phyloP scores from a whole-genome alignment of 2,888 invertebrate species.

The Rutpela maculata region DNA sequence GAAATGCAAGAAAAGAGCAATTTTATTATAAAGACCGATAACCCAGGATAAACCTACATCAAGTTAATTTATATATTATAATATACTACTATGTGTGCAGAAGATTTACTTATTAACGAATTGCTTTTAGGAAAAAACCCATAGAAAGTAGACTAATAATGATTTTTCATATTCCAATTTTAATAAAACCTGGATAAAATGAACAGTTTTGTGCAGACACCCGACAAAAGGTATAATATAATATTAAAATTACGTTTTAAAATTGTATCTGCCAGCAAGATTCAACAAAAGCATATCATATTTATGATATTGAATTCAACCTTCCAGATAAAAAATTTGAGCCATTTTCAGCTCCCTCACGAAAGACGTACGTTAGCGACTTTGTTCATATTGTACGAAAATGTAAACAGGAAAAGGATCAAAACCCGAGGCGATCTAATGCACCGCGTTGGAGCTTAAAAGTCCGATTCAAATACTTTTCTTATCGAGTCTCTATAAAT shows the following conservation, averaged over 20 bases:
- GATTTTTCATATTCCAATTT: not conserved
- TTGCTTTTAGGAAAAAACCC: no score
- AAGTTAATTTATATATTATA: no score
- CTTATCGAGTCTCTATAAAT: not conserved
- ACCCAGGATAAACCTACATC: no score
- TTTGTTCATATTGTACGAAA: not conserved
- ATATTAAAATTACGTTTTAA: not conserved
- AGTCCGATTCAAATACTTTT: conserved; percentile 1
- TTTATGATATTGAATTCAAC: not conserved
- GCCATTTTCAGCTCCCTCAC: not conserved
- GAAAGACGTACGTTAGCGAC: not conserved
- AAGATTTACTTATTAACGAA: no score
- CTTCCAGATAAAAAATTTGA: not conserved
- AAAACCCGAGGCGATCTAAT: not conserved
- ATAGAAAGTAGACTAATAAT: no score
- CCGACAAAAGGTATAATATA: not conserved
- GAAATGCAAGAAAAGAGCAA: no score
- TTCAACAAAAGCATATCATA: conserved; percentile 1
- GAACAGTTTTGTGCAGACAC: conserved; percentile 18
- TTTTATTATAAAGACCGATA: no score
- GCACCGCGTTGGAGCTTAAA: not conserved
- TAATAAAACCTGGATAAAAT: conserved; percentile 41
- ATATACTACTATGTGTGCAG: no score
- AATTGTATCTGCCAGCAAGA: not conserved
- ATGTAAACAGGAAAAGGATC: conserved; percentile 4